phyloP scores from a whole-genome alignment of 2,797 vertebrate species.

The Poeciliopsis turneri region DNA sequence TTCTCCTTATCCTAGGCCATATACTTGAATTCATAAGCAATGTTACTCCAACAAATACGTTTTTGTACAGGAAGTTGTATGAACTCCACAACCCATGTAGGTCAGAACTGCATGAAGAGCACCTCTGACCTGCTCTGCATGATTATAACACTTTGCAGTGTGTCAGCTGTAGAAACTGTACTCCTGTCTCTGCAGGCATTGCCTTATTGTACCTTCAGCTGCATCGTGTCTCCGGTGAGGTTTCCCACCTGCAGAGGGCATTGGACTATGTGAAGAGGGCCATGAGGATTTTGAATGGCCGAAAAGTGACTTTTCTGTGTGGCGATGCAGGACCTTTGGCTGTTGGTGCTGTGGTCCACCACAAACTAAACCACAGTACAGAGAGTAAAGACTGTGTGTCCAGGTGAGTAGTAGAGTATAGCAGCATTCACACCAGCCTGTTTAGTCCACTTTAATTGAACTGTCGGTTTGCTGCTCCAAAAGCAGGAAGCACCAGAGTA shows the following conservation, averaged over 20 bases:
- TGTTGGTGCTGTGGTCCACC: conserved; percentile 91
- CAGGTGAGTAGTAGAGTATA: conserved; percentile 75
- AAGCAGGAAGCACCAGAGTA: too few species aligned
- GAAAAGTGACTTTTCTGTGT: conserved; percentile 93
- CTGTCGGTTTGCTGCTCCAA: too few species aligned
- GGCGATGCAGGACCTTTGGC: conserved; percentile 94
- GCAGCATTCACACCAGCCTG: too few species aligned
- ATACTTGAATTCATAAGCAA: neutral
- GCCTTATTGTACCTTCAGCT: conserved; percentile 93
- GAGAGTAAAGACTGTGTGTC: conserved; percentile 91
- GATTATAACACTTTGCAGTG: neutral
- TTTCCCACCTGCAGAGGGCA: conserved; percentile 87
- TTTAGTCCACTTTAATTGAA: too few species aligned
- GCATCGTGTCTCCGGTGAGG: conserved; percentile 82
- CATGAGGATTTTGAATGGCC: conserved; percentile 90
- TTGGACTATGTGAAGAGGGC: conserved; percentile 93
- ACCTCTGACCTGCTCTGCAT: neutral
- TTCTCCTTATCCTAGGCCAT: neutral
- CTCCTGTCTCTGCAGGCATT: conserved; percentile 80
- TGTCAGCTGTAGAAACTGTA: neutral
- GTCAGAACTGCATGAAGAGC: too few species aligned
- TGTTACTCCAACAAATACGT: neutral
- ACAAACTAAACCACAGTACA: conserved; percentile 84
- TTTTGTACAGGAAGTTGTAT: neutral
- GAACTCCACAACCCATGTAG: too few species aligned